Evolutionary conservation across 2,888 invertebrate genomes (phyloP), one percentile per base, ranked within the genome.

Genomic region (Lasioglossum leucozonium): DNA sequence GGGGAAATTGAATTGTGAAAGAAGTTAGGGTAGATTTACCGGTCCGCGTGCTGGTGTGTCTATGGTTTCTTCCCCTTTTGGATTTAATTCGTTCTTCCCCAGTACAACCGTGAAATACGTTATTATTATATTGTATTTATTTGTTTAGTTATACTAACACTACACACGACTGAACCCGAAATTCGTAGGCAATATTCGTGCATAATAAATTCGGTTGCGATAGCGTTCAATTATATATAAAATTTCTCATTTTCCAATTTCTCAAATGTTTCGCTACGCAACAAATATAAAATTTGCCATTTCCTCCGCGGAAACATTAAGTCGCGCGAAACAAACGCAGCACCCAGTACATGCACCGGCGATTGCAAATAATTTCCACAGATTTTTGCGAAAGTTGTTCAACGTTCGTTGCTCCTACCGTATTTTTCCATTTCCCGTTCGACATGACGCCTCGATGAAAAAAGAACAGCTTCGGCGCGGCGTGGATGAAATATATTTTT

Each of bases 1-100:
- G 58, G 58, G 58, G 5, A 30, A 62, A 62, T 62, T 62, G 30
- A 62, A 62, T 62, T 62, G 58, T 62, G 58, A n/a, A 62, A 62
- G 16, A 62, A 62, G 58, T 30, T 62, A 30, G 13, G 58, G 26
- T 30, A 62, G 58, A 62, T 62, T 16, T 62, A 58, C 13, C n/a
- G 58, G 16, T 10, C 51, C 22, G 22, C 8, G 51, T 10, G 51
- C 5, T 22, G 51, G 22, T 22, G 22, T 22, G 22, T 47, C 22
- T 51, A 51, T 22, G 30, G 13, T 16, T 26, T 30, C 6, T 30
- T 44, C 44, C 6, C 26, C 58, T 26, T 30, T 16, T 16, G 26
- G n/a, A 62, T 62, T 6, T 6, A 62, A 62, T 26, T 62, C 58
- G 58, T 26, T 30, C 16, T 26, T 16, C 16, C 16, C 13, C 26